Percentiles rank a stretch among this genome's conserved stretches.
Evolutionary conservation across 2,888 invertebrate species (phyloP).

Genomic region (Petrolisthes cinctipes): DNA sequence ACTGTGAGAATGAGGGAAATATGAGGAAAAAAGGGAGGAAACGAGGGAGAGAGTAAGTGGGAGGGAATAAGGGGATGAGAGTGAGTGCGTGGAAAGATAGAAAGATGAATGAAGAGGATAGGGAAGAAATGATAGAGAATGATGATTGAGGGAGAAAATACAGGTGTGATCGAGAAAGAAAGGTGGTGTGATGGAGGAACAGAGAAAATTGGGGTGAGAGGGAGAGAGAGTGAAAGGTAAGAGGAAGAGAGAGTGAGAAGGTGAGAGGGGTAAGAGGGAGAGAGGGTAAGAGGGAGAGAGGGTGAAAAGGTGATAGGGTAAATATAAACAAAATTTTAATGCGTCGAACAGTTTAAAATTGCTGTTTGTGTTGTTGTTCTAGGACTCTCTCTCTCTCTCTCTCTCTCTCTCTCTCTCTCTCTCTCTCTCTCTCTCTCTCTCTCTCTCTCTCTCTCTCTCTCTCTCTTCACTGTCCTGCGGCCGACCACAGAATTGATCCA

Average conservation of each 20-base stretch:
- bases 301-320: neutral
- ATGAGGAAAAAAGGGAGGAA: neutral
- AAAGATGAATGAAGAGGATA: neutral
- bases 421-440: too few species aligned
- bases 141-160: conserved; percentile 6
- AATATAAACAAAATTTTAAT: too few species aligned
- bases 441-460: too few species aligned
- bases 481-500: too few species aligned
- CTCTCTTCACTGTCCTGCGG: too few species aligned
- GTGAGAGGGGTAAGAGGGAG: neutral
- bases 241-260: neutral
- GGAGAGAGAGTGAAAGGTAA: conserved; percentile 3
- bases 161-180: neutral
- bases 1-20: neutral
- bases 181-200: neutral
- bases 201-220: conserved; percentile 10
- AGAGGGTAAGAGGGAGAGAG: neutral
- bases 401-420: too few species aligned
- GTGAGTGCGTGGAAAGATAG: neutral
- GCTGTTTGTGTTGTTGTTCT: too few species aligned
- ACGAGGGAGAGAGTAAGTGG: neutral
- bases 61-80: conserved; percentile 10
- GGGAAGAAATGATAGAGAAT: neutral
- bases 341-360: too few species aligned
- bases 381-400: too few species aligned